phyloP scores from a whole-genome alignment of 2,113 vertebrate genomes.

The Forbesichthys papilliferus region DNA sequence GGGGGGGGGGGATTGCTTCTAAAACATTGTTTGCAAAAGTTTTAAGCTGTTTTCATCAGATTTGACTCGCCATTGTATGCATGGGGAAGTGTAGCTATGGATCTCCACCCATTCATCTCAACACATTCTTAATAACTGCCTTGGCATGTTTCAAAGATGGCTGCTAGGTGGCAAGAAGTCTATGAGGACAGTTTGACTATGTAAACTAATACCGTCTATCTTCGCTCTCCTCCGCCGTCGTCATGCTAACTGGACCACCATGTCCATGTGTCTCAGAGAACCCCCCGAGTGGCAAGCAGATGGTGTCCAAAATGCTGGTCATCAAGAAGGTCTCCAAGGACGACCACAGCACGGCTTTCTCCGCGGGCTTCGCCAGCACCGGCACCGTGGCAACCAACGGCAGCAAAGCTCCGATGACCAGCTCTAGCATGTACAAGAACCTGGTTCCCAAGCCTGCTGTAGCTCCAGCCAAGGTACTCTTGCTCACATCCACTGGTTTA shows the following conservation, averaged over 20 bases:
- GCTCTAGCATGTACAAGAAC: constrained; percentile 98
- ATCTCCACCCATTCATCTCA: no score
- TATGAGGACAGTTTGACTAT: no score
- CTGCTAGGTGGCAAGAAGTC: no score
- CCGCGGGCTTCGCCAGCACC: constrained; percentile 91
- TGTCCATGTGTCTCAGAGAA: constrained; percentile 82
- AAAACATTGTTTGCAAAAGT: no score
- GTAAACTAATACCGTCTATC: no score
- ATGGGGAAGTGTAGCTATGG: no score
- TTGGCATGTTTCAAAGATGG: no score
- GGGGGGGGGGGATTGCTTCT: no score
- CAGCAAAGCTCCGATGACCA: constrained; percentile 86
- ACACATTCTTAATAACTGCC: no score
- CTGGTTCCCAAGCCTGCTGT: constrained; percentile 94
- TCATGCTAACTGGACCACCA: background rate
- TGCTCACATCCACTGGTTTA: background rate
- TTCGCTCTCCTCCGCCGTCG: no score
- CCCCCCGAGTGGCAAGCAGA: constrained; percentile 96
- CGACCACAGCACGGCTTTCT: constrained; percentile 93
- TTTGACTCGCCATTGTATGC: no score
- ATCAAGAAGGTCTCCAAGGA: constrained; percentile 99
- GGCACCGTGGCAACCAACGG: constrained; percentile 89
- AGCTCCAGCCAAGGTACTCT: constrained; percentile 90
- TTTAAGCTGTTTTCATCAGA: no score
- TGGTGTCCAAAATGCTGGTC: constrained; percentile 96